Evolutionary conservation across 2,888 invertebrate genomes (phyloP).

Genomic region (Choristoneura rosaceana): DNA sequence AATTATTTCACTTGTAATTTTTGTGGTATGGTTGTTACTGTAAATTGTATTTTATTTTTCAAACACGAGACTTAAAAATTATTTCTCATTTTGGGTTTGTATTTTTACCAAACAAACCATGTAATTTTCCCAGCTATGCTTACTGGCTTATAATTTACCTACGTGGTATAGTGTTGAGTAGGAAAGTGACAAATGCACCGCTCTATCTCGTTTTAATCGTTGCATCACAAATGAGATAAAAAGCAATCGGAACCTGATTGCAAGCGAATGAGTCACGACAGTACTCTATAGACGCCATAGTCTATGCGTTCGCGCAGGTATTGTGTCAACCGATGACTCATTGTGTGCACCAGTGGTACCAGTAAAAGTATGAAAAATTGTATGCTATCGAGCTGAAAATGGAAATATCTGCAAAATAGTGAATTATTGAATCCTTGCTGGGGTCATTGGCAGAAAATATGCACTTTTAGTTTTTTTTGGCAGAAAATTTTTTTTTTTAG

Average conservation of each 20-base stretch:
- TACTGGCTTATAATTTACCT: neutral
- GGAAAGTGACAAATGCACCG: conserved; percentile 4
- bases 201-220: conserved; percentile 17
- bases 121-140: too few species aligned
- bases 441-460: too few species aligned
- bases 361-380: neutral
- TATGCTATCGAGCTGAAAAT: neutral
- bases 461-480: too few species aligned
- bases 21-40: too few species aligned
- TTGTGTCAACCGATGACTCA: conserved; percentile 24
- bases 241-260: conserved; percentile 38
- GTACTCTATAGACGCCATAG: neutral
- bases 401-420: too few species aligned
- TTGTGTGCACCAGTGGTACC: neutral
- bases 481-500: too few species aligned
- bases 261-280: conserved; percentile 33
- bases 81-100: too few species aligned
- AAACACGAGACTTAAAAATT: too few species aligned
- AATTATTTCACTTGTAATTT: too few species aligned
- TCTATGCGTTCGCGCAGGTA: neutral
- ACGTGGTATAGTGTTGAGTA: neutral
- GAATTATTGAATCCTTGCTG: too few species aligned
- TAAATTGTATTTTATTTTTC: too few species aligned
- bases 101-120: too few species aligned
- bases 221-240: conserved; percentile 39